These are phyloP conservation scores for Graptemys geographica DNA, from an alignment of 2,797 vertebrate species.

Conservation along the genomic window DNA sequence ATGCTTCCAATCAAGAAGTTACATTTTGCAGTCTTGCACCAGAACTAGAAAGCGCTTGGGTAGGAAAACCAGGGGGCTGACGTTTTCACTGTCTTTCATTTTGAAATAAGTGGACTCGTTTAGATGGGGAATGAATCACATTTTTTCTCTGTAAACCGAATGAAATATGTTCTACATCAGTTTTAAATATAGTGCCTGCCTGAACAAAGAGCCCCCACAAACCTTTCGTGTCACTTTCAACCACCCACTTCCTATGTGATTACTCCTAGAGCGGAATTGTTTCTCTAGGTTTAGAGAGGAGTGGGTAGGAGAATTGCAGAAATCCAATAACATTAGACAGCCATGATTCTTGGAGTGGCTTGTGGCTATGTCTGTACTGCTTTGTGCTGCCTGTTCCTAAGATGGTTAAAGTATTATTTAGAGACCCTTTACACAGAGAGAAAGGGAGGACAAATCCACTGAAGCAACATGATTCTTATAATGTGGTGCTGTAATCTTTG, in stretches of 20 bases:
- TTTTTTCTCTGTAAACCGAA: slow-evolving; percentile 39
- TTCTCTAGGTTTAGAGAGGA: slow-evolving; percentile 30
- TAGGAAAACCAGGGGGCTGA: background rate
- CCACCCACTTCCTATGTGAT: slow-evolving; percentile 2
- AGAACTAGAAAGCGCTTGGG: background rate
- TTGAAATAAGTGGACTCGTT: background rate
- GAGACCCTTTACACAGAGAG: background rate
- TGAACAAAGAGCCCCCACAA: slow-evolving; percentile 3
- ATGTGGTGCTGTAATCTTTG: background rate
- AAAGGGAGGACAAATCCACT: background rate
- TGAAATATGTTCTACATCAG: slow-evolving; percentile 9
- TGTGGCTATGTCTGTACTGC: background rate
- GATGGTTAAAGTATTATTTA: background rate
- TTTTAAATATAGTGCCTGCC: slow-evolving; percentile 56
- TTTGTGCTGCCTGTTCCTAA: background rate
- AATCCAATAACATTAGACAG: background rate
- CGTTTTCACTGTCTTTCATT: slow-evolving; percentile 7
- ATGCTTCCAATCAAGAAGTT: background rate
- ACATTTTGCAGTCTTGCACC: background rate
- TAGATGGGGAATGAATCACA: slow-evolving; percentile 9
- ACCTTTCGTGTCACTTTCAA: slow-evolving; percentile 39
- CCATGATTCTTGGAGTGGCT: background rate
- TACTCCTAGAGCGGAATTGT: slow-evolving; percentile 28
- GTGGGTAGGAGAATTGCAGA: background rate
- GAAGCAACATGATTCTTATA: background rate